phyloP scores from a whole-genome alignment of 1,140 invertebrate species.

The Drosophila gunungcola region DNA sequence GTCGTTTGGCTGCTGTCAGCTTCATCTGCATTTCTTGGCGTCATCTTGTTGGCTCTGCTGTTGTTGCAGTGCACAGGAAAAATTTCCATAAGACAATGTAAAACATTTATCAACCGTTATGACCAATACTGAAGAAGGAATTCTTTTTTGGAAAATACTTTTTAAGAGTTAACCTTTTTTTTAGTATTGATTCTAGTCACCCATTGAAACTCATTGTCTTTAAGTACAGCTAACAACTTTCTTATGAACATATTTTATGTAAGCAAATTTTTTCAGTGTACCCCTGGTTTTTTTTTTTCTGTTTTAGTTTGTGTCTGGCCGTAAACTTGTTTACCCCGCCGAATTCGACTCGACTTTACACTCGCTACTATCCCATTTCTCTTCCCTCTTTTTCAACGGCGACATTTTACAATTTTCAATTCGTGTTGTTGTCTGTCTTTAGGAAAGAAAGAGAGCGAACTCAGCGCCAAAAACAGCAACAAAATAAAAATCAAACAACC shows the following conservation, averaged over 20 bases:
- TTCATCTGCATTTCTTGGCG: constrained; percentile 80
- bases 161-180: too few species aligned
- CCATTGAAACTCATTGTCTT: too few species aligned
- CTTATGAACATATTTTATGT: background rate
- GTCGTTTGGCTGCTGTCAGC: constrained; percentile 62
- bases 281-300: constrained; percentile 1
- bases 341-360: constrained; percentile 68
- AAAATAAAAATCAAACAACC: constrained; percentile 11
- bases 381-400: constrained; percentile 43
- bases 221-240: too few species aligned
- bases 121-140: too few species aligned
- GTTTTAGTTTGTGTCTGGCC: constrained; percentile 48
- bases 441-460: constrained; percentile 32
- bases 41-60: constrained; percentile 38
- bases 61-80: constrained; percentile 11
- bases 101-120: too few species aligned
- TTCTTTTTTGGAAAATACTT: too few species aligned
- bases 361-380: constrained; percentile 31
- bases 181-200: too few species aligned
- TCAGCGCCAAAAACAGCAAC: constrained; percentile 30
- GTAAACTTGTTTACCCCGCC: constrained; percentile 73
- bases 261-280: background rate
- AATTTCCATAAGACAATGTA: background rate
- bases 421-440: constrained; percentile 67
- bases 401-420: constrained; percentile 80